Base-by-base conservation (phyloP, 2,888 invertebrate genomes). In the Polietes domitor region DNA sequence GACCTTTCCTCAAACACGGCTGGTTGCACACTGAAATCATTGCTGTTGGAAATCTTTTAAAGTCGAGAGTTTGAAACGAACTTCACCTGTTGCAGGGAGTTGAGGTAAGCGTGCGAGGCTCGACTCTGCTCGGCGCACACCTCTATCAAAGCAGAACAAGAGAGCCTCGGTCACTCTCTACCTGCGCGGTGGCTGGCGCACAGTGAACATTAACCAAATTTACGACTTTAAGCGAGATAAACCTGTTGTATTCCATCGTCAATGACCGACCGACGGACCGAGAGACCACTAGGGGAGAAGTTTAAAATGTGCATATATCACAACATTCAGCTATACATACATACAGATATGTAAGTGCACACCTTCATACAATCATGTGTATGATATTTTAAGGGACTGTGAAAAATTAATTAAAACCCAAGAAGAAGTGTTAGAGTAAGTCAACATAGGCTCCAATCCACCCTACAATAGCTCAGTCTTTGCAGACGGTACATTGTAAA, bases 51-150 rank as follows among this genome's bases (percentile, higher is more conserved):
- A 19, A 68, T 21, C 0, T 17, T 65, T 41, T 21, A 21, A 68
- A 21, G 68, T 43, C 17, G 68, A 12, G 21, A 43, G 68, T 68
- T 68, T 68, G 68, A 68, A 43, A 68, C 68, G 68, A 68, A 68
- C 58, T 26, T 58, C 58, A 58, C 68, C 41, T 68, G 68, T 58
- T 58, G 24, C 10, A 15, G 15, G 12, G 58, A 26, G 58, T 12
- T 26, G 15, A 53, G n/a, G n/a, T n/a, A n/a, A n/a, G n/a, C n/a
- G n/a, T n/a, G n/a, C n/a, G n/a, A n/a, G 6, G 53, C 21, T 53
- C 21, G n/a, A n/a, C n/a, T n/a, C n/a, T n/a, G 5, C 17, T 50
- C 6, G 19, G 19, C 10, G 3, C 43, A 3, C 15, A n/a, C 17
- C 50, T 15, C 4, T 50, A 53, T 21, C 53, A 21, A n/a, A n/a